Conservation (phyloP, 2,113 vertebrate species). For the Brienomyrus brachyistius region DNA sequence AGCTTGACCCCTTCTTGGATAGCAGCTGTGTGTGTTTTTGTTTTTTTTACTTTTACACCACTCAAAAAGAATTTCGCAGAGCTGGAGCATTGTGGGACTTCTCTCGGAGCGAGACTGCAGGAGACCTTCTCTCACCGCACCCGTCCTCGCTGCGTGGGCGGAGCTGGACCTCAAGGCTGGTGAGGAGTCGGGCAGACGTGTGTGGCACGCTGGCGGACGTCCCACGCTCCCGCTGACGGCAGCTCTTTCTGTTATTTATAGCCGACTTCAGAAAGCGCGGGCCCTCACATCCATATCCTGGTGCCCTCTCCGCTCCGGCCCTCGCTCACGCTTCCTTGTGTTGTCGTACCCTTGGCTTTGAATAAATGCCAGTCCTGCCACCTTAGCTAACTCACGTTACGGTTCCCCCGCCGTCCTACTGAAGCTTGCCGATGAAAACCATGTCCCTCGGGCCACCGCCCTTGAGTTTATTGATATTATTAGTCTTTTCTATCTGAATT, state of each 20-base stretch:
- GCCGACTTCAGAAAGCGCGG: neutral
- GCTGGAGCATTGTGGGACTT: neutral
- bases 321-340: neutral
- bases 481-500: neutral
- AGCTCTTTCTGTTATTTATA: conserved; percentile 4
- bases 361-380: neutral
- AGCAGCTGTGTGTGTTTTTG: neutral
- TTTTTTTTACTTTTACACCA: neutral
- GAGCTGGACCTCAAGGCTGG: neutral
- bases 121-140: neutral
- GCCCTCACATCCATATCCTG: neutral
- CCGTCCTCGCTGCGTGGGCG: neutral
- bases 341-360: neutral
- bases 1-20: neutral
- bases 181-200: neutral
- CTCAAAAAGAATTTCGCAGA: neutral
- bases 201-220: neutral
- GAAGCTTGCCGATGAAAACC: neutral
- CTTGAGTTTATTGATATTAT: neutral
- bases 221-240: neutral
- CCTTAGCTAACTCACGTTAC: neutral
- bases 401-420: neutral
- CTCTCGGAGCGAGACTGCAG: neutral
- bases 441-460: neutral
- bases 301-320: neutral